Evolutionary conservation across 2,888 invertebrate species (phyloP), one percentile per base, ranked within the genome.

Genomic region (Temnothorax unifasciatus): DNA sequence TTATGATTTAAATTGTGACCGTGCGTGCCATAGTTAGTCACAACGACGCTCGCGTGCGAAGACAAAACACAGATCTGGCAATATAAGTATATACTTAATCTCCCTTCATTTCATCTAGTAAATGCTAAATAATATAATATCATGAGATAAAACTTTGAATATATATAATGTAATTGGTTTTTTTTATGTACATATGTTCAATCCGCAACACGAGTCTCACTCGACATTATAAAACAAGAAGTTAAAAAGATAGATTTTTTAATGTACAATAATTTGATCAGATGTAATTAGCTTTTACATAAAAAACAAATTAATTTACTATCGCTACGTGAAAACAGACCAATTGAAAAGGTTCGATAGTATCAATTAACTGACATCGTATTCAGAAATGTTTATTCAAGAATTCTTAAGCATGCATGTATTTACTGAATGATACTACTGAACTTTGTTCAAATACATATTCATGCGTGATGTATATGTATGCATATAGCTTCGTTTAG

Each of bases 341-440:
- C 54, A 68, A 68, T 68, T 77, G 68, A 77, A 77, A 77, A 41
- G 5, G 18, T 64, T n/a, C 52, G 18, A 76, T 25, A 66, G 11
- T 38, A 2, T 63, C 29, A 54, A 75, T 61, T 74, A 76, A 66
- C 3, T 50, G 47, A 50, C 75, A 29, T 41, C 29, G n/a, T 54
- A 21, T 6, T 50, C 34, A 5, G 9, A 63, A 47, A 63, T 21
- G 11, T 64, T 76, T 50, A 63, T 38, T 38, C 38, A 21, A 21
- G 21, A 8, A 34, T 34, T 34, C 34, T 34, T 29, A 3, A 29
- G 29, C 29, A 29, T 29, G 29, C 29, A 29, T 29, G 3, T 29
- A 29, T 3, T 0, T 29, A 29, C 2, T 29, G 29, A 29, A 29
- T 3, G 29, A 29, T 29, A 29, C 29, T 29, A 29, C 29, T 29